These are phyloP conservation scores for Zaprionus kolodkinae DNA, from an alignment of 1,140 invertebrate genomes.

Conservation along the genomic window DNA sequence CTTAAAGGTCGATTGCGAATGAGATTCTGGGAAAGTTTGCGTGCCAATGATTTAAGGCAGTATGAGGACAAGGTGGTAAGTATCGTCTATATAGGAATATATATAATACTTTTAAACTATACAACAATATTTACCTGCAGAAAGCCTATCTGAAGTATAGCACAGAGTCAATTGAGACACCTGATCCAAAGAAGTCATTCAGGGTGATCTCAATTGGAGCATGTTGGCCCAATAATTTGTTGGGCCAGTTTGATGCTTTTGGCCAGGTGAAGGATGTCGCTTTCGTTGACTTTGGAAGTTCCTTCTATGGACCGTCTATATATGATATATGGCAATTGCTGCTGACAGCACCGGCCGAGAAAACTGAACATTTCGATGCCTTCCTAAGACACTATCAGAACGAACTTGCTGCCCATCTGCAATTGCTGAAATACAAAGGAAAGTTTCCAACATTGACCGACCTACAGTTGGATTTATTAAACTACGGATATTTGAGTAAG, in stretches of 20 bases:
- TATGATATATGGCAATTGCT: slow-evolving; percentile 58
- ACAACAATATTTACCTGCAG: slow-evolving; percentile 14
- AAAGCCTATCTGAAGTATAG: slow-evolving; percentile 59
- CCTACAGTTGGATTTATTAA: slow-evolving; percentile 61
- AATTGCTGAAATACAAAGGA: slow-evolving; percentile 41
- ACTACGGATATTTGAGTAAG: slow-evolving; percentile 59
- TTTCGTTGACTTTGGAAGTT: slow-evolving; percentile 51
- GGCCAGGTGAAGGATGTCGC: slow-evolving; percentile 54
- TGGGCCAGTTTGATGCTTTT: slow-evolving; percentile 57
- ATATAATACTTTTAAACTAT: not conserved
- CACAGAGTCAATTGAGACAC: not conserved
- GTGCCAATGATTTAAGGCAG: slow-evolving; percentile 39
- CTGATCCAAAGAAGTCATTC: slow-evolving; percentile 42
- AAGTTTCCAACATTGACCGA: slow-evolving; percentile 65
- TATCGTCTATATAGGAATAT: not conserved
- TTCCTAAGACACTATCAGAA: slow-evolving; percentile 53
- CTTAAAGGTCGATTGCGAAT: slow-evolving; percentile 38
- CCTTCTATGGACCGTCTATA: slow-evolving; percentile 45
- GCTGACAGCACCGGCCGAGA: slow-evolving; percentile 54
- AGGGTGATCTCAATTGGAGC: slow-evolving; percentile 57
- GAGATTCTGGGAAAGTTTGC: slow-evolving; percentile 62
- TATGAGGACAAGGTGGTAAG: slow-evolving; percentile 71
- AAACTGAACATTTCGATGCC: slow-evolving; percentile 53
- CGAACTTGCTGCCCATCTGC: slow-evolving; percentile 43
- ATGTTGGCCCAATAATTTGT: slow-evolving; percentile 59